Evolutionary conservation across 1,140 invertebrate species (phyloP), one percentile per base, ranked within the genome.

Genomic region (Drosophila parabipectinata): DNA sequence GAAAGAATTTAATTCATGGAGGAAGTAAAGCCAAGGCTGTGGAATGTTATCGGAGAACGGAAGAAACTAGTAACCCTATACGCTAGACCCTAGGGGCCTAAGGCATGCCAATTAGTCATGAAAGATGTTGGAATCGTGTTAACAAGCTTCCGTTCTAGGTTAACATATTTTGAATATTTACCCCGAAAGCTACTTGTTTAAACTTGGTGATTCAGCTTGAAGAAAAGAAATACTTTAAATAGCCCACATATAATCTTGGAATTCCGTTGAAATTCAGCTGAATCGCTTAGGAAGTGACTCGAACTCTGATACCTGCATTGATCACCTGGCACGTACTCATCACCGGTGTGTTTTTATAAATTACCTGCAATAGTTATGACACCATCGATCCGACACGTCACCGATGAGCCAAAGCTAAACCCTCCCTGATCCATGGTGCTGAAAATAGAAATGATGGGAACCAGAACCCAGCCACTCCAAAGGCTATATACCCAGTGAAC

Each of bases 371-470:
- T 48, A 60, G 32, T 14, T 6, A 72, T 85, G 82, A 85, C 66
- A 83, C 75, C 74, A 85, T 76, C 74, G 72, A 78, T 64, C 39
- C 51, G 44, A 74, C 47, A 53, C 77, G 69, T 78, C 74, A 87
- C 50, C 47, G 50, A 45, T 80, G 53, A 69, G 73, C 59, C 51
- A 6, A 2, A 56, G 74, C 55, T 54, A 66, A 77, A 61, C 67
- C 48, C 14, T 44, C 14, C 77, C 39, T 66, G 39, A 71, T 58
- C 21, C 37, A 39, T 21, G 12, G 26, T 48, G 18, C 61, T 68
- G 34, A 44, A 87, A 82, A 87, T 87, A 85, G 69, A 61, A 78
- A 78, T 85, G 82, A 81, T 85, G 68, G 54, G 24, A 44, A 45
- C 39, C 34, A 24, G 24, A 41, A 18, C 4, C 7, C 15, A n/a